Evolutionary conservation across 2,888 invertebrate genomes (phyloP).

Genomic region (Macrosiphum euphorbiae): DNA sequence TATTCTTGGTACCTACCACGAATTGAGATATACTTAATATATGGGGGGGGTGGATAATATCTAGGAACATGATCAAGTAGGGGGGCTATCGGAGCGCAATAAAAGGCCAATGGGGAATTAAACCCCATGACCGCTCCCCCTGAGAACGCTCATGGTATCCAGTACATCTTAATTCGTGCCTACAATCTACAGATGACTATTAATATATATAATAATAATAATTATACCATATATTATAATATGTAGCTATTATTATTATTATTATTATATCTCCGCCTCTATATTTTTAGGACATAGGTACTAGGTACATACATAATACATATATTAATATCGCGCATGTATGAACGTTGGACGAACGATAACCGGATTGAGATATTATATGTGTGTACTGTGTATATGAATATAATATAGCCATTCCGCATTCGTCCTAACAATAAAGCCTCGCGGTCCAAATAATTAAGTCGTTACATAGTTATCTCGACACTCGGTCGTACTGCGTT

Average conservation of each 20-base stretch:
- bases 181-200: background rate
- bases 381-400: background rate
- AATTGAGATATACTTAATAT: no score
- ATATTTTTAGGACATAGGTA: background rate
- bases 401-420: slow-evolving; percentile 33
- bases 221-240: background rate
- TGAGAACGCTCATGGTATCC: no score
- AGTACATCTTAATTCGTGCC: no score
- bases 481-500: background rate
- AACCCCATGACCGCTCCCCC: no score
- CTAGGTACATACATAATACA: background rate
- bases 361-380: background rate
- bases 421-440: background rate
- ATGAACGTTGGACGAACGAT: background rate
- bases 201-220: background rate
- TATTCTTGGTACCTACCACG: no score
- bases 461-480: slow-evolving; percentile 29
- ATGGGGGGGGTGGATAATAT: no score
- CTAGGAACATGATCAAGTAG: no score
- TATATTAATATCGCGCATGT: background rate
- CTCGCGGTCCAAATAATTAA: slow-evolving; percentile 56
- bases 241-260: background rate
- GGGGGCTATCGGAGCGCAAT: no score
- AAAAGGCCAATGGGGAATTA: no score
- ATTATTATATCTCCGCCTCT: background rate